These are phyloP conservation scores for Sebastes trivittatus DNA, from an alignment of 2,797 vertebrate genomes.

Conservation along the genomic window DNA sequence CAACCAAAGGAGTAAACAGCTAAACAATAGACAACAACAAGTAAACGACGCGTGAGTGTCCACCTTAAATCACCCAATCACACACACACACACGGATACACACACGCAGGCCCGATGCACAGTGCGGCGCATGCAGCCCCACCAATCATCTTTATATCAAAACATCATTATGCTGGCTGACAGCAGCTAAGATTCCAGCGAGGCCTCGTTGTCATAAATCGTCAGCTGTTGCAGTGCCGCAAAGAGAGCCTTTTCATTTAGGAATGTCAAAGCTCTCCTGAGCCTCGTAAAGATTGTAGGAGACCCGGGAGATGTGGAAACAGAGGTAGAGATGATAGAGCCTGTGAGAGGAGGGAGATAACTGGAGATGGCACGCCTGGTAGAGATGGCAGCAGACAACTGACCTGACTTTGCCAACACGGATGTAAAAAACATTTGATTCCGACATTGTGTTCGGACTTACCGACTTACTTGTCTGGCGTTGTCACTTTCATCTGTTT, in stretches of 20 bases:
- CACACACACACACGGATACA: slow-evolving; percentile 38
- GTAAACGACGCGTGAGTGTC: slow-evolving; percentile 70
- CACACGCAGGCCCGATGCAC: slow-evolving; percentile 49
- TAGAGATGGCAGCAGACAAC: slow-evolving; percentile 2
- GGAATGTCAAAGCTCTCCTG: slow-evolving; percentile 90
- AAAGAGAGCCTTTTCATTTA: slow-evolving; percentile 95
- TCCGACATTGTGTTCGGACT: neutral
- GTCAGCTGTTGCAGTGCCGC: slow-evolving; percentile 88
- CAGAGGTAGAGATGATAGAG: slow-evolving; percentile 48
- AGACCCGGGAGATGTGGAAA: slow-evolving; percentile 60
- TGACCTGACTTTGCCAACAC: neutral
- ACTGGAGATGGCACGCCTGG: slow-evolving; percentile 42
- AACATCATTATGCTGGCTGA: slow-evolving; percentile 95
- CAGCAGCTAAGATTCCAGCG: slow-evolving; percentile 87
- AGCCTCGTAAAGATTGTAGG: slow-evolving; percentile 83
- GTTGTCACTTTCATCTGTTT: neutral
- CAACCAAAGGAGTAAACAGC: slow-evolving; percentile 64
- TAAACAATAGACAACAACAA: slow-evolving; percentile 76
- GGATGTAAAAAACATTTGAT: neutral
- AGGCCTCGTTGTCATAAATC: slow-evolving; percentile 91
- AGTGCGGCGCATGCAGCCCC: slow-evolving; percentile 77
- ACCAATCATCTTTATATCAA: slow-evolving; percentile 96
- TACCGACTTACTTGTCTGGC: neutral
- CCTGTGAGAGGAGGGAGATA: slow-evolving; percentile 32
- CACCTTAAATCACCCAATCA: slow-evolving; percentile 72